phyloP scores from a whole-genome alignment of 2,797 vertebrate species.

The Capromys pilorides region DNA sequence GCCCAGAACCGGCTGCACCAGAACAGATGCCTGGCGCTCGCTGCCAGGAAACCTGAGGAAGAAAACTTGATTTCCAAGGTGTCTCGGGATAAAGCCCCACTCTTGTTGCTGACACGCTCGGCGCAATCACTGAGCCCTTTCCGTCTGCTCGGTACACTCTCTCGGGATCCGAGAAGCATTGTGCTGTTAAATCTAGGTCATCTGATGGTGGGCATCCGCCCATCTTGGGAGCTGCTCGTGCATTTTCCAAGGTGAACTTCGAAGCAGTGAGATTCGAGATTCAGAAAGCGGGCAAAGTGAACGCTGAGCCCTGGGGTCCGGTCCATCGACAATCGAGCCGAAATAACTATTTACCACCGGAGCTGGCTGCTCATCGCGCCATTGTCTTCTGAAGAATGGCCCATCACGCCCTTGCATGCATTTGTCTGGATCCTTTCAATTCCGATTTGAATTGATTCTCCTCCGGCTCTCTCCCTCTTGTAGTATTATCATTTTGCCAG shows the following conservation, averaged over 20 bases:
- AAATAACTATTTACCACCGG: slow-evolving; percentile 22
- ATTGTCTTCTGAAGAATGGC: slow-evolving; percentile 55
- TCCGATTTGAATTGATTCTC: slow-evolving; percentile 57
- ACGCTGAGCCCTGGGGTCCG: slow-evolving; percentile 14
- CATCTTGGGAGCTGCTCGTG: slow-evolving; percentile 40
- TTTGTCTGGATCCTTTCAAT: slow-evolving; percentile 58
- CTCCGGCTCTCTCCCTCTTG: neutral
- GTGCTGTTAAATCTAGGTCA: slow-evolving; percentile 53
- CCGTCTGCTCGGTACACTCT: slow-evolving; percentile 28
- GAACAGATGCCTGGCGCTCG: neutral
- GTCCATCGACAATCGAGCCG: neutral
- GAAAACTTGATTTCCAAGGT: slow-evolving; percentile 40
- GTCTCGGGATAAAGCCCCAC: neutral
- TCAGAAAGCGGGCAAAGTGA: slow-evolving; percentile 49
- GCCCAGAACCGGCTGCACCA: neutral
- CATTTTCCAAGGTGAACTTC: slow-evolving; percentile 52
- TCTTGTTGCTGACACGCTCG: neutral
- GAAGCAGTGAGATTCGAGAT: slow-evolving; percentile 57
- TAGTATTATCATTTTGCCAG: slow-evolving; percentile 81
- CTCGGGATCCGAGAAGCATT: neutral
- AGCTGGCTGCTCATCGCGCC: neutral
- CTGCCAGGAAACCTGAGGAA: slow-evolving; percentile 23
- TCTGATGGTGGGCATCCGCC: slow-evolving; percentile 35
- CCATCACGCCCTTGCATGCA: neutral
- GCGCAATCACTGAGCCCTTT: neutral